Conservation (phyloP, 2,888 invertebrate species). For the Hirudinaria manillensis region DNA sequence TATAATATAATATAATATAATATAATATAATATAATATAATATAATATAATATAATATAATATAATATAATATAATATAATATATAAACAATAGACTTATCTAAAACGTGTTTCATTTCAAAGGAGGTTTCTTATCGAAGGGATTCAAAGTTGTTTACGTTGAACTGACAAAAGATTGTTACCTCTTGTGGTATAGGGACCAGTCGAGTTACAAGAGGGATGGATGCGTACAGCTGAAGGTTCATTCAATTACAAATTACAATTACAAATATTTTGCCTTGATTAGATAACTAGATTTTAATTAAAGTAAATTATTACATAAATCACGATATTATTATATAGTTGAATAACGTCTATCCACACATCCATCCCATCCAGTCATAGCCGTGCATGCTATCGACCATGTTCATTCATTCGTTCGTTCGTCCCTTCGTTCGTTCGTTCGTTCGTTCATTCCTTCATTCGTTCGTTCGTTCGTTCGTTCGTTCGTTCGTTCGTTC, state of each 20-base stretch:
- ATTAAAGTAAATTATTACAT: background rate
- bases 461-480: no score
- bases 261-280: background rate
- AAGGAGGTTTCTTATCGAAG: conserved; percentile 73
- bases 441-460: no score
- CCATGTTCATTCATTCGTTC: no score
- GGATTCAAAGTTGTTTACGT: conserved; percentile 80
- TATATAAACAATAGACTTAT: background rate
- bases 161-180: conserved; percentile 75
- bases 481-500: no score
- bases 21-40: no score
- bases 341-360: background rate
- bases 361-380: no score
- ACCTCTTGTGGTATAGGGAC: conserved; percentile 78
- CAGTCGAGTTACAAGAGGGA: conserved; percentile 45
- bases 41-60: no score
- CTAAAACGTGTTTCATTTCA: conserved; percentile 41
- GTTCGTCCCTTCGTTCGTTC: no score
- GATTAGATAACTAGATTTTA: background rate
- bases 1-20: no score
- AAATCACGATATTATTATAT: background rate
- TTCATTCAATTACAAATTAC: background rate
- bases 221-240: conserved; percentile 28
- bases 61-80: no score
- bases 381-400: no score